Evolutionary conservation across 2,888 invertebrate species (phyloP).

Genomic region (Yponomeuta cagnagella): DNA sequence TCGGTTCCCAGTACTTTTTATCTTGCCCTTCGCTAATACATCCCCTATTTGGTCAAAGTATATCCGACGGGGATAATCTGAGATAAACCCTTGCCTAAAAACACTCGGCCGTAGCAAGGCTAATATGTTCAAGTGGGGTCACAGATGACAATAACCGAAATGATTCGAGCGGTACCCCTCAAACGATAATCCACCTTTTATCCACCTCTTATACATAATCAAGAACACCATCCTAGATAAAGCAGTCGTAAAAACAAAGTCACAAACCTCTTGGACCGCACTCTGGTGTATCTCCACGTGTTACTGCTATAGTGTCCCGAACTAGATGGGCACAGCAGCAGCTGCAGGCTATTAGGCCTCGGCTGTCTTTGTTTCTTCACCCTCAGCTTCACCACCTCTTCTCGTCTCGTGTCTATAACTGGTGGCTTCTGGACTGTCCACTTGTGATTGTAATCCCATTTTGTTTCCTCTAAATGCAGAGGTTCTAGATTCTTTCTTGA

Average conservation of each 20-base stretch:
- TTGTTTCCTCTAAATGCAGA: conserved; percentile 43
- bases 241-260: not conserved
- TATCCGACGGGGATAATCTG: no score
- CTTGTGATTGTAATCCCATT: not conserved
- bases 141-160: no score
- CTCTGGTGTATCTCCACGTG: conserved; percentile 67
- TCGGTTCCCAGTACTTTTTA: no score
- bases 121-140: no score
- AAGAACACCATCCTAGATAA: no score
- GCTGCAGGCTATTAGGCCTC: conserved; percentile 64
- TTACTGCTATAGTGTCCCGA: conserved; percentile 68
- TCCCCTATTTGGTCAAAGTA: no score
- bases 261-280: conserved; percentile 63
- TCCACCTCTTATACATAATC: no score
- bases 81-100: no score
- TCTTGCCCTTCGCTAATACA: no score
- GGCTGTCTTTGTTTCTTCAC: conserved; percentile 61
- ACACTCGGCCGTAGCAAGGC: no score
- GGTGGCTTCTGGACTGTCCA: conserved; percentile 37
- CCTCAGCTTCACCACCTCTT: conserved; percentile 58
- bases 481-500: conserved; percentile 47
- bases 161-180: no score
- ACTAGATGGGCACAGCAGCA: conserved; percentile 61
- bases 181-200: no score
- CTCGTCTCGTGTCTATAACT: conserved; percentile 40